These are phyloP conservation scores for Danaus plexippus DNA, from an alignment of 1,140 invertebrate genomes.

Conservation along the genomic window DNA sequence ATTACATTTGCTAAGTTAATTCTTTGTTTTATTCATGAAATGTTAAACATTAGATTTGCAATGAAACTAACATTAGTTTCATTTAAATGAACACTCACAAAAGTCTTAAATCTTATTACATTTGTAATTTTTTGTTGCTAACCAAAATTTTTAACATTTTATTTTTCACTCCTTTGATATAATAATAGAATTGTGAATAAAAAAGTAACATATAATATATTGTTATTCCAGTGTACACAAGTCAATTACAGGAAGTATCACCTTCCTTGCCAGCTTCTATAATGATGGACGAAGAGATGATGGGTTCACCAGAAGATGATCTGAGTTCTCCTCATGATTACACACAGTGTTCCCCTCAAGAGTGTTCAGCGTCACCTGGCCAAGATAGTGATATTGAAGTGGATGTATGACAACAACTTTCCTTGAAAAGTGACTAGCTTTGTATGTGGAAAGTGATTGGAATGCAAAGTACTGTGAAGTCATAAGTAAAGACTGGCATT, in stretches of 20 bases:
- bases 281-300: constrained; percentile 65
- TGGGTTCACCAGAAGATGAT: constrained; percentile 46
- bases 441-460: too few relatives aligned
- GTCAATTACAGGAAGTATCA: constrained; percentile 66
- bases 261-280: constrained; percentile 62
- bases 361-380: constrained; percentile 34
- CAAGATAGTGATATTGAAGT: constrained; percentile 64
- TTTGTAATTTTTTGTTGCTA: too few relatives aligned
- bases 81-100: too few relatives aligned
- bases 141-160: too few relatives aligned
- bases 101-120: too few relatives aligned
- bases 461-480: too few relatives aligned
- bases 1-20: too few relatives aligned
- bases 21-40: too few relatives aligned
- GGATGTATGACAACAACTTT: constrained; percentile 62
- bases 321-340: constrained; percentile 50
- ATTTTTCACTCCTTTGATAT: background rate
- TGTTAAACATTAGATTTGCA: too few relatives aligned
- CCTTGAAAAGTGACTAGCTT: constrained; percentile 42
- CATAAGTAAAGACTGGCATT: too few relatives aligned
- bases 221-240: constrained; percentile 62
- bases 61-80: too few relatives aligned
- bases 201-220: constrained; percentile 9
- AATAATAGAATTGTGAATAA: constrained; percentile 1
- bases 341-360: constrained; percentile 40